These are phyloP conservation scores for Anseranas semipalmata DNA, from an alignment of 2,113 vertebrate genomes.

Conservation along the genomic window DNA sequence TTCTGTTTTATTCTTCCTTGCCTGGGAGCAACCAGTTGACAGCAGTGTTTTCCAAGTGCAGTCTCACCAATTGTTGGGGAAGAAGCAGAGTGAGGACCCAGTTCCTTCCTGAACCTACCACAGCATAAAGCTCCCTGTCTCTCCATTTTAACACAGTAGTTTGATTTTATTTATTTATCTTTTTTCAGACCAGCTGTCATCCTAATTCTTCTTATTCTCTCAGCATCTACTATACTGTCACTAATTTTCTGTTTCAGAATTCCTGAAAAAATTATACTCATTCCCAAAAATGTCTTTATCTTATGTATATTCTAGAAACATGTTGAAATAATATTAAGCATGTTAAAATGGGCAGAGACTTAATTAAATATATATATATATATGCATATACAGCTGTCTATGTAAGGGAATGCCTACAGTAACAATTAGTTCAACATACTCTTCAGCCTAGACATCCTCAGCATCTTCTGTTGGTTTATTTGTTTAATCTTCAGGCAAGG, in stretches of 20 bases:
- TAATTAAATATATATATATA: background rate
- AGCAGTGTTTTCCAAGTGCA: accelerated
- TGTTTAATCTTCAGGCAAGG: background rate
- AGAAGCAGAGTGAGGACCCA: background rate
- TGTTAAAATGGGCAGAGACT: background rate
- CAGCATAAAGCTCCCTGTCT: background rate
- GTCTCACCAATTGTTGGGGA: background rate
- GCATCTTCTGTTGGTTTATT: background rate
- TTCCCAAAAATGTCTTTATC: background rate
- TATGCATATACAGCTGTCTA: background rate
- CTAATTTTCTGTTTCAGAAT: background rate
- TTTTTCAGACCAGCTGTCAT: background rate
- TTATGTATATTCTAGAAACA: background rate
- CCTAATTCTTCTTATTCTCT: background rate
- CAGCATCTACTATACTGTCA: background rate
- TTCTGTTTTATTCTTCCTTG: background rate
- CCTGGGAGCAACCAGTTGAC: background rate
- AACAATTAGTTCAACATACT: background rate
- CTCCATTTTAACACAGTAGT: background rate
- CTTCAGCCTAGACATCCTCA: background rate
- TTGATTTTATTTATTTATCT: background rate
- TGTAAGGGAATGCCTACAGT: background rate
- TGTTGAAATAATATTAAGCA: background rate
- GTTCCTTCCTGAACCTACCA: background rate
- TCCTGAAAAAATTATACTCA: background rate